Percentiles rank a stretch among this genome's conserved stretches.
Evolutionary conservation across 2,888 invertebrate species (phyloP).

Genomic region (Dryobota labecula): DNA sequence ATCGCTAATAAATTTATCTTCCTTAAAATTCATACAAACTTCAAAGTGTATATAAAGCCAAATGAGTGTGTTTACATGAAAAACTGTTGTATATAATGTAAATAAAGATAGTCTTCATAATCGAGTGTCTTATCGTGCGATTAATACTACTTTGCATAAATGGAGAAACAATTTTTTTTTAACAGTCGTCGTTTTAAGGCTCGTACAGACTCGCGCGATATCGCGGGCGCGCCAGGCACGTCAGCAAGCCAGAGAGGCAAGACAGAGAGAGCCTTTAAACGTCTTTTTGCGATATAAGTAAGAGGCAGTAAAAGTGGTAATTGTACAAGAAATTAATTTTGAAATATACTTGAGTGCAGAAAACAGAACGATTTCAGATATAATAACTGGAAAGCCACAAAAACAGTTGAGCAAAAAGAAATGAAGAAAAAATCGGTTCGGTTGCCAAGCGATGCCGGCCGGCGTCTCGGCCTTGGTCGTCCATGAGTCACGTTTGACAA

Average conservation of each 20-base stretch:
- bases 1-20: constrained; percentile 32
- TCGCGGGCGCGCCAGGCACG: no score
- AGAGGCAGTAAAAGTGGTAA: constrained; percentile 32
- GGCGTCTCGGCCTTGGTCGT: constrained; percentile 83
- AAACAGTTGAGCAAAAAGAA: constrained; percentile 79
- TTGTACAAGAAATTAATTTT: constrained; percentile 33
- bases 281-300: constrained; percentile 35
- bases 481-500: constrained; percentile 79
- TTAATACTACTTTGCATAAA: constrained; percentile 54
- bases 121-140: constrained; percentile 49
- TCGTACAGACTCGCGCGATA: no score
- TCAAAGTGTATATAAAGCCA: constrained; percentile 54
- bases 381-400: constrained; percentile 74
- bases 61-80: constrained; percentile 30
- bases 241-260: no score
- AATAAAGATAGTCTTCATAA: constrained; percentile 55
- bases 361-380: constrained; percentile 70
- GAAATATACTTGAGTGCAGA: constrained; percentile 50
- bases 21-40: constrained; percentile 47
- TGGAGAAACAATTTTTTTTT: constrained; percentile 43
- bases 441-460: constrained; percentile 86
- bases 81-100: constrained; percentile 46
- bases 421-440: constrained; percentile 72
- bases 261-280: no score
- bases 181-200: constrained; percentile 32